Percentiles rank a stretch among this genome's conserved stretches.
These are phyloP conservation scores for Eriocheir sinensis DNA, from an alignment of 1,140 invertebrate genomes.

Conservation along the genomic window DNA sequence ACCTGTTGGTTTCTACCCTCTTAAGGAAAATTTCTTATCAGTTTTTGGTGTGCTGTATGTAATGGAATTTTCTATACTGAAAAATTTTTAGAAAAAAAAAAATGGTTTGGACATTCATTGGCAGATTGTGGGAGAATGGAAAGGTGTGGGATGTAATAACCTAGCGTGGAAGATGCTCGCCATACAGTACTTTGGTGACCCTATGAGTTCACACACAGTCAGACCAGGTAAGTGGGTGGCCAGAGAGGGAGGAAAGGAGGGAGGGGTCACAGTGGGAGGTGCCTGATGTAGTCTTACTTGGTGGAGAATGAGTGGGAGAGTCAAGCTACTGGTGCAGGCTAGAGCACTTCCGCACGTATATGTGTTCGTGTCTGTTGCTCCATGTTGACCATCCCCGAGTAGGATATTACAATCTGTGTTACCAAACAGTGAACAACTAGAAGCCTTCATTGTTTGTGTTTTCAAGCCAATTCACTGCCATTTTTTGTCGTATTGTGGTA, in stretches of 20 bases:
- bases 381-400: slow-evolving; percentile 73
- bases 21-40: slow-evolving; percentile 76
- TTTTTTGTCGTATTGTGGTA: slow-evolving; percentile 76
- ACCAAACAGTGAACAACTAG: slow-evolving; percentile 74
- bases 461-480: slow-evolving; percentile 78
- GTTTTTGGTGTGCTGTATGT: slow-evolving; percentile 76
- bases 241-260: slow-evolving; percentile 37
- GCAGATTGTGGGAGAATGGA: slow-evolving; percentile 71
- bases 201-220: slow-evolving; percentile 60
- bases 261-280: slow-evolving; percentile 58
- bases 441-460: slow-evolving; percentile 76
- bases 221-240: slow-evolving; percentile 35
- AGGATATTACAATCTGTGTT: slow-evolving; percentile 77
- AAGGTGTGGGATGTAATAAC: slow-evolving; percentile 72
- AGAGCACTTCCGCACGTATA: slow-evolving; percentile 69
- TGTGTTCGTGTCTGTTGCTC: slow-evolving; percentile 77
- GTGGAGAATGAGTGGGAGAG: slow-evolving; percentile 68
- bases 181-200: slow-evolving; percentile 68
- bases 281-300: slow-evolving; percentile 63
- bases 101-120: slow-evolving; percentile 75
- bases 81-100: slow-evolving; percentile 73
- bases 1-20: slow-evolving; percentile 25
- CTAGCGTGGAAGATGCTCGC: slow-evolving; percentile 62
- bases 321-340: slow-evolving; percentile 69
- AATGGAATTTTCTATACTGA: slow-evolving; percentile 73